Percentiles rank a stretch among this genome's conserved stretches.
These are phyloP conservation scores for Ormia ochracea DNA, from an alignment of 2,888 invertebrate genomes.

Conservation along the genomic window DNA sequence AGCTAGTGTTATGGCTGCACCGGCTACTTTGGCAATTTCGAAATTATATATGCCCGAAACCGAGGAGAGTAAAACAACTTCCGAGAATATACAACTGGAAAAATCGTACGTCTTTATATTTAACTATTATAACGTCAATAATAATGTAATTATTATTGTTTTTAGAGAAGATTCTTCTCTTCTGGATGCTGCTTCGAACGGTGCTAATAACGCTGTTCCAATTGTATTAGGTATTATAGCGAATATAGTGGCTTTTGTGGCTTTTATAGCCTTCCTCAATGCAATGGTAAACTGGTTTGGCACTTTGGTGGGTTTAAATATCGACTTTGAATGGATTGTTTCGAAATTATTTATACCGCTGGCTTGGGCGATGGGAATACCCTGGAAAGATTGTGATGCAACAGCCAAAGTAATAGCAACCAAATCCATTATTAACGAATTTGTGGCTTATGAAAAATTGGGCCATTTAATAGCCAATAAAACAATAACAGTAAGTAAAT, in stretches of 20 bases:
- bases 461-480: conserved; percentile 80
- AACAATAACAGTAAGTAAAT: conserved; percentile 66
- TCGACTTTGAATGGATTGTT: conserved; percentile 85
- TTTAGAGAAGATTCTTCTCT: conserved; percentile 87
- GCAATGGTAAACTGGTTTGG: conserved; percentile 89
- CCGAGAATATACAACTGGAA: conserved; percentile 85
- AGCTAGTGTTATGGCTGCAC: conserved; percentile 97
- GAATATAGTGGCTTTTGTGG: conserved; percentile 93
- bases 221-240: conserved; percentile 92
- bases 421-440: conserved; percentile 94
- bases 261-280: conserved; percentile 91
- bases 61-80: conserved; percentile 85
- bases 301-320: conserved; percentile 83
- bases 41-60: conserved; percentile 96
- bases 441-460: conserved; percentile 90
- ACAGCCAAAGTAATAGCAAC: conserved; percentile 91
- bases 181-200: conserved; percentile 93
- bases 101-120: conserved; percentile 79
- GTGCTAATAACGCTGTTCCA: conserved; percentile 87
- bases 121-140: neutral
- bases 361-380: conserved; percentile 90
- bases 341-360: conserved; percentile 94
- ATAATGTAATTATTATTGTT: conserved; percentile 34
- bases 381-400: conserved; percentile 81
- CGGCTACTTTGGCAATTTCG: conserved; percentile 91